These are phyloP conservation scores for Bos javanicus DNA, from an alignment of 2,113 vertebrate genomes.

Conservation along the genomic window DNA sequence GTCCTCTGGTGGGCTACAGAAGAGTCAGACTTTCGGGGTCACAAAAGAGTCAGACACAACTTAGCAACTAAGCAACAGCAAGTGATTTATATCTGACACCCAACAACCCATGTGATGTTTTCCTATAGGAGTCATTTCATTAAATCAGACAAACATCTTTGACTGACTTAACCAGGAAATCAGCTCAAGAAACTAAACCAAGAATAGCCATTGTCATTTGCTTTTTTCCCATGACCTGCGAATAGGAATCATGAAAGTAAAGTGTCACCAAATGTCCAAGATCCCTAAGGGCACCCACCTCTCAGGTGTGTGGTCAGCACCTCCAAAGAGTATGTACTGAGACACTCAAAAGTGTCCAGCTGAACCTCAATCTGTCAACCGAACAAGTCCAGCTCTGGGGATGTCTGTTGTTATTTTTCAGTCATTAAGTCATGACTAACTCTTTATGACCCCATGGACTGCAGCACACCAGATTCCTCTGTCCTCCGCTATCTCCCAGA, in stretches of 20 bases:
- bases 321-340: background rate
- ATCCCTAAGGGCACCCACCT: background rate
- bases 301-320: background rate
- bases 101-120: background rate
- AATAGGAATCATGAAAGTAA: background rate
- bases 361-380: background rate
- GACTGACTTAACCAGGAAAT: conserved; percentile 25
- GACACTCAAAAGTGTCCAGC: background rate
- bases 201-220: background rate
- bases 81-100: background rate
- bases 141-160: conserved; percentile 47
- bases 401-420: background rate
- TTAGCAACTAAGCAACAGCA: background rate
- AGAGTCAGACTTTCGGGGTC: background rate
- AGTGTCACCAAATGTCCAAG: too few relatives aligned
- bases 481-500: background rate
- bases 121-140: conserved; percentile 4
- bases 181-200: background rate
- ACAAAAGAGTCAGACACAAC: background rate
- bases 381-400: too few relatives aligned
- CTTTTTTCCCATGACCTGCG: too few relatives aligned
- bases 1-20: background rate
- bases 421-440: background rate
- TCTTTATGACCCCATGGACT: background rate
- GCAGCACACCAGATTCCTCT: background rate